Percentiles rank a stretch among this genome's conserved stretches.
Evolutionary conservation across 53 echinoderm and acorn worm genomes (phyloP).

Genomic region (Holothuria scabra): DNA sequence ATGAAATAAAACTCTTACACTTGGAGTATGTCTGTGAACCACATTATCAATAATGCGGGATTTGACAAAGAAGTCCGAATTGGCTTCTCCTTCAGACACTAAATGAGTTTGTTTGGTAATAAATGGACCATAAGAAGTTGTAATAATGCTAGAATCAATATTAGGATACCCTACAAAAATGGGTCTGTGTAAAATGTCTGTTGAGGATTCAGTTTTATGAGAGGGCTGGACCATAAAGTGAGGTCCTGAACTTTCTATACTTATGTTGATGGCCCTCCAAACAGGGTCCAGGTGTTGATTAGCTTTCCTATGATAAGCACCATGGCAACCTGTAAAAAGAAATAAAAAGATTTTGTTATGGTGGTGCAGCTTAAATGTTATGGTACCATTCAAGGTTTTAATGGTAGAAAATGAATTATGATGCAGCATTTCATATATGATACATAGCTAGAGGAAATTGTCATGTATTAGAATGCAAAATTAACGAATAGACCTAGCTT

Average conservation of each 20-base stretch:
- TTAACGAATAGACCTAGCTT: too few relatives aligned
- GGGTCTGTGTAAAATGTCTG: constrained; percentile 20
- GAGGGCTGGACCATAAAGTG: constrained; percentile 16
- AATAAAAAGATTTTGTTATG: neutral
- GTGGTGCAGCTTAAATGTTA: too few relatives aligned
- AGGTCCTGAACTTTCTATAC: constrained; percentile 10
- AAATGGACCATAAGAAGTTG: constrained; percentile 61
- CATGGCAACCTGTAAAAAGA: constrained; percentile 16
- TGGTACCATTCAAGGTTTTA: too few relatives aligned
- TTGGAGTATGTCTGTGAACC: constrained; percentile 36
- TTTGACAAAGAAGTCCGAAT: constrained; percentile 56
- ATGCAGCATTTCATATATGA: too few relatives aligned
- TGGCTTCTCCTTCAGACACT: constrained; percentile 7
- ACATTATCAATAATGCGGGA: constrained; percentile 40
- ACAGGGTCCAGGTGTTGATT: constrained; percentile 22
- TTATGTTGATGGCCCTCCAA: constrained; percentile 30
- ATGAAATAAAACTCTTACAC: constrained; percentile 63
- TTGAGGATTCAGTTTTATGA: neutral
- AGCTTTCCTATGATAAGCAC: neutral
- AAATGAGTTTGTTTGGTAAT: constrained; percentile 11
- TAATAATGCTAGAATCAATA: constrained; percentile 15
- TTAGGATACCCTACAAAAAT: constrained; percentile 23
- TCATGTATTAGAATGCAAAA: too few relatives aligned
- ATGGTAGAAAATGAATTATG: too few relatives aligned
- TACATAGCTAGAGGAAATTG: too few relatives aligned